Percentiles rank a stretch among this genome's conserved stretches.
Conservation (phyloP, 2,888 invertebrate genomes). For the Trachelus tabidus region DNA sequence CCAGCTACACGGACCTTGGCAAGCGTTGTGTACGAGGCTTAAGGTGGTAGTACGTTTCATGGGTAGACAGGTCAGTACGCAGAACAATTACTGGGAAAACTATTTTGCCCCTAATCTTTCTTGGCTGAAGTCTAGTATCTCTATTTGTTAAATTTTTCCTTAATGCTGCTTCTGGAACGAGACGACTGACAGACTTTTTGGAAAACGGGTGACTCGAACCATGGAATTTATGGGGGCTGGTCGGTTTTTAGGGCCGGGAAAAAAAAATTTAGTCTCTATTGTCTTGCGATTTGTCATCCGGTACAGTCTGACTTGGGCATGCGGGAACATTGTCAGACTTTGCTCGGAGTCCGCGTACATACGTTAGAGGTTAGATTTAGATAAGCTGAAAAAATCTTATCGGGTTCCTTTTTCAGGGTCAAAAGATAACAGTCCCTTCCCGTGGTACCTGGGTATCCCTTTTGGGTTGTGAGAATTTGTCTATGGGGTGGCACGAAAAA, state of each 20-base stretch:
- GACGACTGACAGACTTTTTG: not conserved
- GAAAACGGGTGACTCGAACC: not conserved
- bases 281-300: not conserved
- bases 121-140: not conserved
- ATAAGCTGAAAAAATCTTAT: not conserved
- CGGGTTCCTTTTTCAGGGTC: not conserved
- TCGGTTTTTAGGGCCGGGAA: not conserved
- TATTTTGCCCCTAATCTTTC: not conserved
- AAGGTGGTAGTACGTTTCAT: not conserved
- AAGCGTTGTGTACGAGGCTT: not conserved
- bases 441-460: not conserved
- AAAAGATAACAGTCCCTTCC: not conserved
- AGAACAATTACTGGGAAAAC: not conserved
- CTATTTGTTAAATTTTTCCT: not conserved
- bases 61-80: not conserved
- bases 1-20: not conserved
- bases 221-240: not conserved
- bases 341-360: not conserved
- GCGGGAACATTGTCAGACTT: not conserved
- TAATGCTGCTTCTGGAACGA: not conserved
- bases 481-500: not conserved
- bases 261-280: not conserved
- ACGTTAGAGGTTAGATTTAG: not conserved
- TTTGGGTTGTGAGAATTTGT: not conserved
- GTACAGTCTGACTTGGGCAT: not conserved